Evolutionary conservation across 1,140 invertebrate genomes (phyloP), one percentile per base, ranked within the genome.

Genomic region (Cyclina sinensis): DNA sequence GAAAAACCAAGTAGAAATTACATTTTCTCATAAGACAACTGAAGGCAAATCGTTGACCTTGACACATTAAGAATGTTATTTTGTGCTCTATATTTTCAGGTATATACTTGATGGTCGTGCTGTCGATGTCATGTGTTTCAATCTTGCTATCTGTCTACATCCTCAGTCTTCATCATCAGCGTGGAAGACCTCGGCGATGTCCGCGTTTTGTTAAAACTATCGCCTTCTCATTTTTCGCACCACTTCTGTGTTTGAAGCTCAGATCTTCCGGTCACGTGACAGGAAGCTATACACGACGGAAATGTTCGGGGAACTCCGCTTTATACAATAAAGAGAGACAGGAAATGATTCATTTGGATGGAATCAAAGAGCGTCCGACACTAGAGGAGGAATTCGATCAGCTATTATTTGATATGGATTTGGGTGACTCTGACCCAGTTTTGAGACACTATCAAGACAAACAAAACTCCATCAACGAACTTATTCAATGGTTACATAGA

Each of bases 31-130:
- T n/a, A n/a, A n/a, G n/a, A n/a, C n/a, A n/a, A n/a, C n/a, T n/a
- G n/a, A n/a, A n/a, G n/a, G n/a, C n/a, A n/a, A n/a, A n/a, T n/a
- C n/a, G n/a, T n/a, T n/a, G n/a, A 43, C 14, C 14, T 14, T 43
- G 43, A 4, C 43, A 43, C 5, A 4, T 43, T 43, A 43, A 4
- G 4, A 43, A 43, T 4, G 43, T 43, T 14, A 7, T 14, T 14
- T 7, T 7, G 14, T 43, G 43, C 5, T 43, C 14, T 43, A 43
- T 70, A 37, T 37, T 91, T 91, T 68, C 91, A 94, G 93, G 92
- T 89, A 94, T 94, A 32, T 94, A 94, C 65, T 90, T 94, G 37
- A 93, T 94, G 92, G 92, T 93, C 37, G 93, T 94, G 11, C 78
- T 94, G 59, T 88, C 94, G 1, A 93, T 92, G 78, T 93, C 92